Conservation (phyloP, 1,140 invertebrate genomes). For the Monomorium pharaonis region DNA sequence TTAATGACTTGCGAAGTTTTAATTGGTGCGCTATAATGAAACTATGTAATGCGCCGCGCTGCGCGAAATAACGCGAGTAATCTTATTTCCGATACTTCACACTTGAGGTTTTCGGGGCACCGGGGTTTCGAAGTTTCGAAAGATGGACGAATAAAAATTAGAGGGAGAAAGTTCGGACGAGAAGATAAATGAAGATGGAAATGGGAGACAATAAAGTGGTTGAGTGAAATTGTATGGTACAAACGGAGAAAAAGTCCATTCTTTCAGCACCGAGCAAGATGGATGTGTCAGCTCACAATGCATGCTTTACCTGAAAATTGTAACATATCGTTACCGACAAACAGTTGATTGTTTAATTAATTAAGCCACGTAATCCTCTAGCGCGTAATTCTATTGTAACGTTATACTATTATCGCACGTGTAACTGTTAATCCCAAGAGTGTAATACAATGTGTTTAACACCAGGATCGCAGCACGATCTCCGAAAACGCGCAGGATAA, state of each 20-base stretch:
- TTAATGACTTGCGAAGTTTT: conserved; percentile 50
- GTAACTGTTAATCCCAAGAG: conserved; percentile 39
- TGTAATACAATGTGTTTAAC: conserved; percentile 31
- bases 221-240: conserved; percentile 39
- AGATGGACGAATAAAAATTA: conserved; percentile 15
- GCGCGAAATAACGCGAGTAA: conserved; percentile 21
- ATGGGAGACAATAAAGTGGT: conserved; percentile 20
- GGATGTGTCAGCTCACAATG: conserved; percentile 1
- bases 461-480: neutral
- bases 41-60: conserved; percentile 22
- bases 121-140: neutral
- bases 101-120: neutral
- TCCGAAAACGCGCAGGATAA: neutral
- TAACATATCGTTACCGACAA: neutral
- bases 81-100: conserved; percentile 30
- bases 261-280: conserved; percentile 1
- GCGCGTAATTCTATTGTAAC: conserved; percentile 46
- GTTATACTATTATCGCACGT: conserved; percentile 11
- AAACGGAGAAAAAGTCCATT: conserved; percentile 32
- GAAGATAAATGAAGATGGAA: conserved; percentile 52
- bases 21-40: conserved; percentile 41
- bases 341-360: conserved; percentile 50
- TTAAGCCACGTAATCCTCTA: conserved; percentile 28
- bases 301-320: conserved; percentile 27
- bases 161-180: neutral